These are phyloP conservation scores for Dipodomys ordii DNA, from an alignment of 2,113 vertebrate species.

Conservation along the genomic window DNA sequence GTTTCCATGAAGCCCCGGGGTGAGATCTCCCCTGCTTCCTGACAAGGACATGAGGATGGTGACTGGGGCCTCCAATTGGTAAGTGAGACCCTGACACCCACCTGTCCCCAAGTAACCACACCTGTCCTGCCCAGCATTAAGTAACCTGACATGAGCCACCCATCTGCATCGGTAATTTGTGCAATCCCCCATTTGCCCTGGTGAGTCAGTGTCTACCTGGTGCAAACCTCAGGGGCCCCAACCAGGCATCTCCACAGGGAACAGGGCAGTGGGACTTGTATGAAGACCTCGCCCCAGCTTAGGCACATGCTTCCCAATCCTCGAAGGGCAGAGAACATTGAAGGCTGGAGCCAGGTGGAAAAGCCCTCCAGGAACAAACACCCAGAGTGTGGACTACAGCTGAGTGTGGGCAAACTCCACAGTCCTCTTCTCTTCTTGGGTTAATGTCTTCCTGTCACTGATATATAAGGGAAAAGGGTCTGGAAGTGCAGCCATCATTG, in stretches of 20 bases:
- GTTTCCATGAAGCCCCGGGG: not conserved
- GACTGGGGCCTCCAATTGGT: not conserved
- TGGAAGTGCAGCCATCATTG: not conserved
- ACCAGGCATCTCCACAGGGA: not conserved
- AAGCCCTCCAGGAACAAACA: not conserved
- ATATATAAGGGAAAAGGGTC: not conserved
- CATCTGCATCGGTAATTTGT: not conserved
- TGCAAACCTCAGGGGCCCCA: not conserved
- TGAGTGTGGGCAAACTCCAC: not conserved
- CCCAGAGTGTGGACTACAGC: not conserved
- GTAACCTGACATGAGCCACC: not conserved
- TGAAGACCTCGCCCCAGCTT: not conserved
- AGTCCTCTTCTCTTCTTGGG: not conserved
- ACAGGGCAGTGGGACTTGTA: not conserved
- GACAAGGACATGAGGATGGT: not conserved
- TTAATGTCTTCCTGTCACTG: not conserved
- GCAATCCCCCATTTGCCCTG: not conserved
- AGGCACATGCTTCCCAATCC: not conserved
- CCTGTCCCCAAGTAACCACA: not conserved
- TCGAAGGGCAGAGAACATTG: not conserved
- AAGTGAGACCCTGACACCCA: not conserved
- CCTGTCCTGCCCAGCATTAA: not conserved
- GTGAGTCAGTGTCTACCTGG: not conserved
- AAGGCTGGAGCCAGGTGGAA: not conserved
- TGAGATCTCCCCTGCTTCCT: not conserved